Base-by-base conservation (phyloP, 2,797 vertebrate genomes). In the Lagodon rhomboides region DNA sequence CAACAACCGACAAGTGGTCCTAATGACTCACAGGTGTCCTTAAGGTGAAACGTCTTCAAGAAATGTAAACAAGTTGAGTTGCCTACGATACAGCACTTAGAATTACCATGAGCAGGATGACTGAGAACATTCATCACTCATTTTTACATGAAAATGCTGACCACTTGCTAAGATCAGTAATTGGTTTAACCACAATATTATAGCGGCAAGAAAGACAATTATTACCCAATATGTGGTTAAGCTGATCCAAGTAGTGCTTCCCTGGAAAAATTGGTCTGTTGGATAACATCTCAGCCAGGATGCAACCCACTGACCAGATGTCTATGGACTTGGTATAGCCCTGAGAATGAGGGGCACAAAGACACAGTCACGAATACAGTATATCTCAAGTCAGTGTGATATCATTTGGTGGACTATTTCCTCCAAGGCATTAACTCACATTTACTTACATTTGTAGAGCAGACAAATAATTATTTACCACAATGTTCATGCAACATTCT, bases 261-360 rank as follows among this genome's bases (percentile, higher is more conserved):
- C 97, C 97, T 0, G 97, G 97, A 77, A 98, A 98, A 82, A 98
- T 97, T 38, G 97, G 97, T 0, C 96, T 94, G 70, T 97, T 96
- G 20, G 96, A 97, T 66, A 98, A 82, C 97, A 98, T 98, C 89
- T 98, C 97, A 58, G 97, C 97, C 83, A 98, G 94, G 83, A 98
- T 98, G 85, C 97, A 98, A 0, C 97, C 97, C 8, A 98, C 97
- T 30, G 97, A 98, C 97, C 97, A 98, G 89, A 98, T 97, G 92
- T 98, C 97, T 80, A 98, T 98, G 92, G 97, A 97, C 93, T 97
- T 97, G 85, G 96, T 97, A 43, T 97, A 97, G 88, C 96, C 97
- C 97, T 97, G 90, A 66, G 68, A 77, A 54, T 0, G 47, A 69
- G 6, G 55, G 23, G 44, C n/a, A 79, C 34, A 68, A 16, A 59